Base-by-base conservation (phyloP, 2,113 vertebrate genomes). In the Oryzias javanicus region DNA sequence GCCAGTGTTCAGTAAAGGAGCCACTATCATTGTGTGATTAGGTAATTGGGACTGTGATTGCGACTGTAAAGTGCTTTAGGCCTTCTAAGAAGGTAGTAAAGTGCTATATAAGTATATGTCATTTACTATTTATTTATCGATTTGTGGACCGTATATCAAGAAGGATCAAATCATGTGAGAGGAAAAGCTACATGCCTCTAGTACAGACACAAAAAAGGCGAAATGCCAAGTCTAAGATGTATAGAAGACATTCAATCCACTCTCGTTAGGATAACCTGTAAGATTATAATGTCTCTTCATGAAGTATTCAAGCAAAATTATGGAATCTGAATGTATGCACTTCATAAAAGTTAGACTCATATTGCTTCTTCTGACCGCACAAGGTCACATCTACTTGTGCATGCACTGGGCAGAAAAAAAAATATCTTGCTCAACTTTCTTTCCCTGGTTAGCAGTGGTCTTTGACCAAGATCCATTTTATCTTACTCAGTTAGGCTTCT, bases 401-500 rank as follows among this genome's bases (percentile, higher is more conserved):
- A 44, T 58, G 53, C 49, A 45, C 14, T 13, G 42, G 56, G 47
- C 67, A 72, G 64, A 59, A 61, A 62, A 69, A n/a, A 35, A 27
- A 5, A 50, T 51, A 67, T 64, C 71, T 71, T 55, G 58, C 70
- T 70, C 63, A 22, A 77, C 61, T 74, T 59, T 74, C 78, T 67
- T 61, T 41, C 19, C 58, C 62, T 48, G 49, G 58, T 65, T 60
- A 4, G 42, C 25, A 55, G 54, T 27, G 24, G 40, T 68, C 55
- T 81, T 75, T 67, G 63, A 77, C 79, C 64, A 64, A 42, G 67
- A 65, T 74, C 73, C 63, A 68, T 82, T 70, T 78, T 68, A 77
- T 69, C 60, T 59, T 56, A 35, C 57, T 29, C 70, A 74, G 74
- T 67, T 70, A 67, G 55, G 27, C 70, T 61, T 64, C 71, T 70